Evolutionary conservation across 2,888 invertebrate species (phyloP).

Genomic region (Drosophila meridiana): DNA sequence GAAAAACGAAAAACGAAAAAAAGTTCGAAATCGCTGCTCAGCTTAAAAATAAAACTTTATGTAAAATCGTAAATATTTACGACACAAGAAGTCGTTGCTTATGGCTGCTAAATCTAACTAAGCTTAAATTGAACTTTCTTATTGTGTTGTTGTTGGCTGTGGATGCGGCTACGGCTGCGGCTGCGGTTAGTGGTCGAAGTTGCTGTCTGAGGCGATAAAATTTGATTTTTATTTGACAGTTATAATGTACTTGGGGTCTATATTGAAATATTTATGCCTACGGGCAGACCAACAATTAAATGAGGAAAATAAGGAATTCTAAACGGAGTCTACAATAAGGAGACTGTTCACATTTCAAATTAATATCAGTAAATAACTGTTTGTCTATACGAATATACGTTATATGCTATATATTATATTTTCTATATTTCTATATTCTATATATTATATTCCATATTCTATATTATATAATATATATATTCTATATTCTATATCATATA

Average conservation of each 20-base stretch:
- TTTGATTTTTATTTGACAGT: constrained; percentile 67
- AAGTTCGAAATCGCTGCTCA: constrained; percentile 34
- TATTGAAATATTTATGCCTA: constrained; percentile 43
- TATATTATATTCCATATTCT: too few species aligned
- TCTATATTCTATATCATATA: too few species aligned
- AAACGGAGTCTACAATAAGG: too few species aligned
- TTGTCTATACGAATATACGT: not conserved
- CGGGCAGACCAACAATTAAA: not conserved
- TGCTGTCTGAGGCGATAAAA: constrained; percentile 47
- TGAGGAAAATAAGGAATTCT: not conserved
- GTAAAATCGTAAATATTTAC: constrained; percentile 66
- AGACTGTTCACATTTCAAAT: not conserved
- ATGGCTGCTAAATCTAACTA: constrained; percentile 28
- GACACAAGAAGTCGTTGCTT: constrained; percentile 38
- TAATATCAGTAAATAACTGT: not conserved
- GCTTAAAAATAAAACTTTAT: constrained; percentile 52
- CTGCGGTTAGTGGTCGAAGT: constrained; percentile 40
- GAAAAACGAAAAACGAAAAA: constrained; percentile 10
- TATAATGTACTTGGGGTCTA: constrained; percentile 52
- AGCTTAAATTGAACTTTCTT: constrained; percentile 44
- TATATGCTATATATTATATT: too few species aligned
- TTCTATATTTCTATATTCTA: too few species aligned
- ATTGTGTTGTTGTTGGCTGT: constrained; percentile 23
- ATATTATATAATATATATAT: too few species aligned
- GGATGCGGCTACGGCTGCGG: constrained; percentile 5